A percentile compares a stretch with the other conserved stretches of the same genome.
phyloP scores from a whole-genome alignment of 2,888 invertebrate species.

The Eustalomyia histrio region DNA sequence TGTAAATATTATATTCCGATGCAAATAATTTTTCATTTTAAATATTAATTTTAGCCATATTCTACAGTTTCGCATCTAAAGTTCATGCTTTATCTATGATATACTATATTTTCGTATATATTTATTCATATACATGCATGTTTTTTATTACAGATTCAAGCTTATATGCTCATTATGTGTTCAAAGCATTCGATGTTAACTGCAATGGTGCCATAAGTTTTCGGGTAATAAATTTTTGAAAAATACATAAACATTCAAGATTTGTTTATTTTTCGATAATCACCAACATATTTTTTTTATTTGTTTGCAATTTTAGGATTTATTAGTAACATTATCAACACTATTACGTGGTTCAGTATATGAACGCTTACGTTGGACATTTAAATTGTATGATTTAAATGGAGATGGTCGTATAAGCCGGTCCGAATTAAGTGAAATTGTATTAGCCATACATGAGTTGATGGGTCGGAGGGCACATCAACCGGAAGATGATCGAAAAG shows the following conservation, averaged over 20 bases:
- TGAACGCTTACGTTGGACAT: slow-evolving; percentile 97
- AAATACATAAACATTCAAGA: slow-evolving; percentile 32
- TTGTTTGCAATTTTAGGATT: slow-evolving; percentile 85
- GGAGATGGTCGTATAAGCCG: slow-evolving; percentile 97
- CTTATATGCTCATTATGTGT: slow-evolving; percentile 98
- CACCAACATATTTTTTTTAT: slow-evolving; percentile 1
- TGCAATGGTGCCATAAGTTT: slow-evolving; percentile 98
- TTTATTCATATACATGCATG: no score
- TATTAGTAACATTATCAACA: slow-evolving; percentile 94
- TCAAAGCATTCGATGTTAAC: slow-evolving; percentile 98
- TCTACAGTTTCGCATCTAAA: neutral
- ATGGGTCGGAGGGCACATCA: slow-evolving; percentile 89
- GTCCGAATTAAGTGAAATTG: slow-evolving; percentile 92
- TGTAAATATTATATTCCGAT: no score
- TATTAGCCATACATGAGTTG: slow-evolving; percentile 94
- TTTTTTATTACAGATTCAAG: slow-evolving; percentile 89
- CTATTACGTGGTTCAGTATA: slow-evolving; percentile 94
- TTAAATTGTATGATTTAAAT: slow-evolving; percentile 96
- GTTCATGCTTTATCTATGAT: slow-evolving; percentile 43
- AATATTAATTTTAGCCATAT: neutral
- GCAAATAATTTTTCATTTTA: no score
- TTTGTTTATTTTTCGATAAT: slow-evolving; percentile 22
- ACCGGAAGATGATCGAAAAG: slow-evolving; percentile 90
- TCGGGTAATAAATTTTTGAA: slow-evolving; percentile 85
- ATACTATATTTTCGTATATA: neutral